Evolutionary conservation across 2,797 vertebrate genomes (phyloP).

Genomic region (Xyrichtys novacula): DNA sequence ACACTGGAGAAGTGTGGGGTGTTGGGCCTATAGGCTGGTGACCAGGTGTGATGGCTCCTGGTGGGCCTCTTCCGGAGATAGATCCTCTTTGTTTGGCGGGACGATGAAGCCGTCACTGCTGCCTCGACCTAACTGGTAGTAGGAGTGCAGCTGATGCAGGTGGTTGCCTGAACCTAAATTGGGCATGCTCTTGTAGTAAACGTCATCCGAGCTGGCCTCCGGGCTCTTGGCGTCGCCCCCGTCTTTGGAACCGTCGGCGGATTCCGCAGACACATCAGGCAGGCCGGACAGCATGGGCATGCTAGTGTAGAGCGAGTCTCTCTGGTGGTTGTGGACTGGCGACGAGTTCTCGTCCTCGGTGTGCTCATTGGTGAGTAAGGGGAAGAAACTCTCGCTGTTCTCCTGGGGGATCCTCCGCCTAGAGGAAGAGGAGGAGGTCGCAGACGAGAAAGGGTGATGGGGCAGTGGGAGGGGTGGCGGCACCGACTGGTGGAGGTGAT

Average conservation of each 20-base stretch:
- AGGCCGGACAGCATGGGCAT: conserved; percentile 92
- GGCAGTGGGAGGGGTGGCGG: conserved; percentile 83
- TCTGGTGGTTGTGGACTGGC: conserved; percentile 82
- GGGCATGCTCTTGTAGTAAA: conserved; percentile 99
- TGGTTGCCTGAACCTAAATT: conserved; percentile 96
- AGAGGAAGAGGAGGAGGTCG: conserved; percentile 82
- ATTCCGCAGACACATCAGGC: conserved; percentile 72
- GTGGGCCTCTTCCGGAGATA: conserved; percentile 86
- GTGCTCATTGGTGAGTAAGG: conserved; percentile 94
- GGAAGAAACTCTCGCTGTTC: conserved; percentile 98
- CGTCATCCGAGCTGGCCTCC: conserved; percentile 88
- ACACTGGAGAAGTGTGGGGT: conserved; percentile 15
- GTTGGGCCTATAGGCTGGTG: conserved; percentile 94
- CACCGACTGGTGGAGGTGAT: conserved; percentile 84
- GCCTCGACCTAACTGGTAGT: conserved; percentile 96
- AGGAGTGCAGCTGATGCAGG: conserved; percentile 94
- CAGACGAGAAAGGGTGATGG: conserved; percentile 82
- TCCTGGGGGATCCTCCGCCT: conserved; percentile 94
- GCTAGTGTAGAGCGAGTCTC: conserved; percentile 98
- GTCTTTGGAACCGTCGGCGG: conserved; percentile 65
- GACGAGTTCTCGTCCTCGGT: conserved; percentile 90
- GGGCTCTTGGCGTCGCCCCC: conserved; percentile 83
- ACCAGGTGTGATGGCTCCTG: conserved; percentile 95
- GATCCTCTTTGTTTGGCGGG: conserved; percentile 92
- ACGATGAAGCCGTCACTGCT: conserved; percentile 98